Percentiles rank a stretch among this genome's conserved stretches.
These are phyloP conservation scores for Ophion costatus DNA, from an alignment of 2,888 invertebrate genomes.

Conservation along the genomic window DNA sequence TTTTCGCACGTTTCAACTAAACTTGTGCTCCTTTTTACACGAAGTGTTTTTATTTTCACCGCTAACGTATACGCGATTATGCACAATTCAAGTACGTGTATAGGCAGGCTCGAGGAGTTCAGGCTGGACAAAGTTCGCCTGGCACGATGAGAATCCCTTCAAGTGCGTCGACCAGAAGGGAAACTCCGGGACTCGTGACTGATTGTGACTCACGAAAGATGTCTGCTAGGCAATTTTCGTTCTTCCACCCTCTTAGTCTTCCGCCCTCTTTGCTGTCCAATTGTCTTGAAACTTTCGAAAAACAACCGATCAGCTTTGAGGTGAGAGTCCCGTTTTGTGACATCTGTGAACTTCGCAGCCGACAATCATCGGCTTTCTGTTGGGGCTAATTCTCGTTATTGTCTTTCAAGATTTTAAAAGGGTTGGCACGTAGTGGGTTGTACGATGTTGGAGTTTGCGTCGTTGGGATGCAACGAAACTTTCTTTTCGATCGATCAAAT, in stretches of 20 bases:
- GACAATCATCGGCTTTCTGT: not conserved
- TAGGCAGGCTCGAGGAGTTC: conserved; percentile 15
- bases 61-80: not conserved
- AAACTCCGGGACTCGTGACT: conserved; percentile 11
- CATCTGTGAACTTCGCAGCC: not conserved
- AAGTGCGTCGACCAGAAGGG: conserved; percentile 55
- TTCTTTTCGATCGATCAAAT: too few relatives aligned
- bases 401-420: too few relatives aligned
- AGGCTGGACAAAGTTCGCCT: conserved; percentile 44
- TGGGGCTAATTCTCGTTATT: too few relatives aligned
- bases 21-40: not conserved
- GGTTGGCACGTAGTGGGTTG: too few relatives aligned
- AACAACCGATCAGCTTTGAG: conserved; percentile 36
- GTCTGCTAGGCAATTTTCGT: conserved; percentile 9
- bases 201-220: conserved; percentile 32
- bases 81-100: not conserved
- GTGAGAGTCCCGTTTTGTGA: conserved; percentile 1
- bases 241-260: conserved; percentile 26
- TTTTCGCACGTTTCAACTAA: not conserved
- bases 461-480: too few relatives aligned
- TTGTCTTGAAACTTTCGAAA: conserved; percentile 25
- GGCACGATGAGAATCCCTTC: conserved; percentile 55
- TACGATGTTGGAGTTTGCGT: too few relatives aligned
- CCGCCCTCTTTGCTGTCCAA: conserved; percentile 23
- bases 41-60: not conserved